A percentile compares a stretch with the other conserved stretches of the same genome.
Conservation (phyloP, 2,797 vertebrate genomes). For the Sebastes kiyomatsui region DNA sequence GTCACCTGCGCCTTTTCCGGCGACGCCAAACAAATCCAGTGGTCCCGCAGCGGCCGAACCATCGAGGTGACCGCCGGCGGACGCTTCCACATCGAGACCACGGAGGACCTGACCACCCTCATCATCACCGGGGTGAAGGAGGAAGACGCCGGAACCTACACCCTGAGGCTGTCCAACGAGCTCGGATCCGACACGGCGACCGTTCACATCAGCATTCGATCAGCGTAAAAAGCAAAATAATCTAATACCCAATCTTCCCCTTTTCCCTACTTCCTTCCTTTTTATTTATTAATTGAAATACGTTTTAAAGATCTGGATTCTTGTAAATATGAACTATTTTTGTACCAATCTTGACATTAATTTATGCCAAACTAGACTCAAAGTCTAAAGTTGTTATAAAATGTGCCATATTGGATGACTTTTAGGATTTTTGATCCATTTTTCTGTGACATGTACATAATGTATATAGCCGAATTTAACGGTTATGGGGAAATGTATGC, state of each 20-base stretch:
- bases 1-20: slow-evolving; percentile 96
- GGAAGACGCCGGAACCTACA: slow-evolving; percentile 93
- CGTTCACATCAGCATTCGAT: slow-evolving; percentile 96
- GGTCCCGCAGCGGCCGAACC: slow-evolving; percentile 85
- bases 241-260: slow-evolving; percentile 64
- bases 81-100: slow-evolving; percentile 97
- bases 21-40: slow-evolving; percentile 90
- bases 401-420: slow-evolving; percentile 90
- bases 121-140: slow-evolving; percentile 94
- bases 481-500: slow-evolving; percentile 97
- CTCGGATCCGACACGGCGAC: slow-evolving; percentile 94
- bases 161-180: slow-evolving; percentile 93
- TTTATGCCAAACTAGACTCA: slow-evolving; percentile 87
- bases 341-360: slow-evolving; percentile 85
- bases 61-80: slow-evolving; percentile 89
- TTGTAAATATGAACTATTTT: slow-evolving; percentile 99
- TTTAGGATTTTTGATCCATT: slow-evolving; percentile 87
- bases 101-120: slow-evolving; percentile 95
- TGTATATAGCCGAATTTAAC: slow-evolving; percentile 97
- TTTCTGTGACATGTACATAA: slow-evolving; percentile 98
- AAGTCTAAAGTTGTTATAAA: slow-evolving; percentile 86
- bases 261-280: slow-evolving; percentile 82
- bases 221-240: slow-evolving; percentile 75
- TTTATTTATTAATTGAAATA: slow-evolving; percentile 83
- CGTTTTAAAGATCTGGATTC: slow-evolving; percentile 87